Conservation (phyloP, 92 coral and sea anemone genomes). For the Zoanthus gigantus region DNA sequence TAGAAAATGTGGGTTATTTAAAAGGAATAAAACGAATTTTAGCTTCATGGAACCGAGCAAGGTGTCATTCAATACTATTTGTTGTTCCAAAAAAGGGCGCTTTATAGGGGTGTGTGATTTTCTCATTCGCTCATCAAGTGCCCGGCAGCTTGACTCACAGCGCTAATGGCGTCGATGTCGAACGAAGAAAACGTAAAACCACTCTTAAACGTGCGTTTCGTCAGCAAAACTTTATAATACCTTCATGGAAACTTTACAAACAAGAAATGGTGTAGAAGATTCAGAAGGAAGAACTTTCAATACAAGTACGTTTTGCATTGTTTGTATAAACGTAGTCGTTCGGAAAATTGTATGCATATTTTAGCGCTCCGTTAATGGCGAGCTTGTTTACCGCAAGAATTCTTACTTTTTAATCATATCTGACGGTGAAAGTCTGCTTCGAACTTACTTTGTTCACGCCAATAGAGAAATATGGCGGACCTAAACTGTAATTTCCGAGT, state of each 20-base stretch:
- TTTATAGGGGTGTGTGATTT: constrained; percentile 96
- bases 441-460: constrained; percentile 56
- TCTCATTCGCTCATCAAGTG: constrained; percentile 99
- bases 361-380: constrained; percentile 89
- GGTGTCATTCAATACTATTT: constrained; percentile 99
- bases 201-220: constrained; percentile 39
- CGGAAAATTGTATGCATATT: constrained; percentile 99
- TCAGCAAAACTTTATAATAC: constrained; percentile 28
- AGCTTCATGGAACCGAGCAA: constrained; percentile 86
- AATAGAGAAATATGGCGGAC: constrained; percentile 78
- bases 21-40: constrained; percentile 83
- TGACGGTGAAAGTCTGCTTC: constrained; percentile 52
- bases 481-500: constrained; percentile 75
- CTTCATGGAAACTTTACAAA: constrained; percentile 88
- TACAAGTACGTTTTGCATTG: constrained; percentile 91
- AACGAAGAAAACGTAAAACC: constrained; percentile 55
- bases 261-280: constrained; percentile 76
- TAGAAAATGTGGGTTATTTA: constrained; percentile 50
- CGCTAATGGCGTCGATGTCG: constrained; percentile 90
- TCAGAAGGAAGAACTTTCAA: constrained; percentile 85
- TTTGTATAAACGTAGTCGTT: constrained; percentile 96
- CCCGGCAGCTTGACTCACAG: constrained; percentile 92
- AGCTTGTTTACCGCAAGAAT: constrained; percentile 67
- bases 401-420: constrained; percentile 32
- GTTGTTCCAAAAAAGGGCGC: constrained; percentile 98